Conservation (phyloP, 2,113 vertebrate genomes). For the Acanthochromis polyacanthus region DNA sequence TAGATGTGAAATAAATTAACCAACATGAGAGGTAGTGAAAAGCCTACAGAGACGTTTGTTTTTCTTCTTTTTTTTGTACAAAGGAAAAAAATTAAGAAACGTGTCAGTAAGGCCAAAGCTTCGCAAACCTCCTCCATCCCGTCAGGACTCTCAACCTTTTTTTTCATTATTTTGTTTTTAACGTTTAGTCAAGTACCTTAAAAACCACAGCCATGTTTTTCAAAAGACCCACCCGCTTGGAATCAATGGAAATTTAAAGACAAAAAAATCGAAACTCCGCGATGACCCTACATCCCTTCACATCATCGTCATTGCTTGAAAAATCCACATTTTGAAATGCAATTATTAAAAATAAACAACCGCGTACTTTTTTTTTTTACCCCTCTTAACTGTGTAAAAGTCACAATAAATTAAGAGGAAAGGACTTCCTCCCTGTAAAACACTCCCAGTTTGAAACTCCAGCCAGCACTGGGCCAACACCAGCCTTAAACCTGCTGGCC, state of each 20-base stretch:
- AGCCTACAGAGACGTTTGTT: slow-evolving; percentile 75
- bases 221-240: slow-evolving; percentile 49
- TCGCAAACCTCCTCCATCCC: slow-evolving; percentile 60
- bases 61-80: slow-evolving; percentile 59
- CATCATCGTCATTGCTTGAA: slow-evolving; percentile 72
- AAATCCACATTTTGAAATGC: slow-evolving; percentile 70
- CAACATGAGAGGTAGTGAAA: slow-evolving; percentile 89
- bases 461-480: slow-evolving; percentile 22
- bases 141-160: slow-evolving; percentile 44
- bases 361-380: background rate
- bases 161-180: background rate
- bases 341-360: slow-evolving; percentile 64
- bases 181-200: slow-evolving; percentile 26
- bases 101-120: slow-evolving; percentile 81
- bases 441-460: slow-evolving; percentile 39
- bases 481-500: slow-evolving; percentile 51
- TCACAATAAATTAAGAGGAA: slow-evolving; percentile 70
- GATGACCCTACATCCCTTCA: slow-evolving; percentile 66
- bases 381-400: slow-evolving; percentile 51
- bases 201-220: slow-evolving; percentile 65
- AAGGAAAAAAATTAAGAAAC: slow-evolving; percentile 57
- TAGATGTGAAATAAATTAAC: slow-evolving; percentile 86
- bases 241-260: slow-evolving; percentile 60
- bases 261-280: slow-evolving; percentile 52
- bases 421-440: slow-evolving; percentile 56